Evolutionary conservation across 2,797 vertebrate genomes (phyloP).

Genomic region (Onychomys leucogaster): DNA sequence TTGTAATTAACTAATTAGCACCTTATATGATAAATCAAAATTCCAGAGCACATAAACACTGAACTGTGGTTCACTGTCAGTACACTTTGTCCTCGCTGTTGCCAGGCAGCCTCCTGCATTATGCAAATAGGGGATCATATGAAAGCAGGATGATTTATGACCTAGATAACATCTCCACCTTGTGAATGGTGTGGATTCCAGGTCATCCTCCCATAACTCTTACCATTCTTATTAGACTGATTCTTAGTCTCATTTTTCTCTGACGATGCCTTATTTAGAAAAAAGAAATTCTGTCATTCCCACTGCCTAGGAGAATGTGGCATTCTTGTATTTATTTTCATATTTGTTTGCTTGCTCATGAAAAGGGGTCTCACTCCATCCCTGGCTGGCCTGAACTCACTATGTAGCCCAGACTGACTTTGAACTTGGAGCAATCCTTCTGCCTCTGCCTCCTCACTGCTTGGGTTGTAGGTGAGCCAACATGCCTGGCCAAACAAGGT

Average conservation of each 20-base stretch:
- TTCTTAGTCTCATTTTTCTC: conserved; percentile 46
- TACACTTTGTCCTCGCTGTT: background rate
- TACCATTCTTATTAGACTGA: background rate
- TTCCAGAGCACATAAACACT: background rate
- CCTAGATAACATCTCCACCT: conserved; percentile 38
- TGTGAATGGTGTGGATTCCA: conserved; percentile 65
- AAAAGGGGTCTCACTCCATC: too few relatives aligned
- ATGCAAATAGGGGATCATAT: conserved; percentile 30
- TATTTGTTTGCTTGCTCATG: background rate
- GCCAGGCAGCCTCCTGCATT: conserved; percentile 65
- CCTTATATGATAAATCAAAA: conserved; percentile 52
- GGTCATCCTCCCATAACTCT: conserved; percentile 36
- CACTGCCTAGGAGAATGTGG: background rate
- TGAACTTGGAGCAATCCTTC: background rate
- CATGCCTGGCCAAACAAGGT: background rate
- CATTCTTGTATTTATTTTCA: background rate
- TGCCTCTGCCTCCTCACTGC: background rate
- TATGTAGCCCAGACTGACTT: background rate
- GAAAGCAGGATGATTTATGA: conserved; percentile 39
- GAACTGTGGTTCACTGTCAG: background rate
- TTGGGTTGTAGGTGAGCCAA: too few relatives aligned
- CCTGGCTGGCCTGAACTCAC: background rate
- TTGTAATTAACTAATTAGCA: conserved; percentile 62
- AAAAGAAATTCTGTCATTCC: background rate
- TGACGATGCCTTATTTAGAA: background rate